These are phyloP conservation scores for Noctilio leporinus DNA, from an alignment of 2,113 vertebrate species.

Conservation along the genomic window DNA sequence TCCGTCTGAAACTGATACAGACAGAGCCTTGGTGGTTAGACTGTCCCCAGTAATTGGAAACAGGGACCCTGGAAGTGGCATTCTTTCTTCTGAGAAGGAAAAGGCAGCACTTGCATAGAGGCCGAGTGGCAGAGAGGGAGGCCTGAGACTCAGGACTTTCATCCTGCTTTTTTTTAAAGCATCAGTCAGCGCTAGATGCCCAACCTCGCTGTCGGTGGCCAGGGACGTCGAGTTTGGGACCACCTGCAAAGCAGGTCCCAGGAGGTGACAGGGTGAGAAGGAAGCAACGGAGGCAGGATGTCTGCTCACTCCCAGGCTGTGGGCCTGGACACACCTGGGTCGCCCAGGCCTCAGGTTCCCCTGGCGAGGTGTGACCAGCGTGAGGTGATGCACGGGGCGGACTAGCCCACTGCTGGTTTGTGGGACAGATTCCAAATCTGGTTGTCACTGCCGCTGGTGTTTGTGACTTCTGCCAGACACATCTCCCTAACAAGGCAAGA, in stretches of 20 bases:
- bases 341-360: not conserved
- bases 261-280: not conserved
- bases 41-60: not conserved
- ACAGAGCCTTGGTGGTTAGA: not conserved
- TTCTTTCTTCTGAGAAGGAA: not conserved
- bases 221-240: fast-evolving
- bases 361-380: fast-evolving
- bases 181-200: not conserved
- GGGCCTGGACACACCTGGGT: not conserved
- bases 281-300: fast-evolving
- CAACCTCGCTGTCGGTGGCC: not conserved
- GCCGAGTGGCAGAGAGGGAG: not conserved
- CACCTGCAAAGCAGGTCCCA: fast-evolving
- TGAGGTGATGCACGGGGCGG: not conserved
- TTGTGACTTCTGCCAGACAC: not conserved
- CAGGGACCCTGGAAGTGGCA: not conserved
- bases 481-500: not conserved
- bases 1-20: not conserved
- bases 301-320: too few relatives aligned
- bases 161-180: not conserved
- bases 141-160: not conserved
- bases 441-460: fast-evolving
- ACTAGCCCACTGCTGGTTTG: fast-evolving
- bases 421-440: fast-evolving
- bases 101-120: not conserved